Evolutionary conservation across 2,797 vertebrate genomes (phyloP).

Genomic region (Smutsia temminckii): DNA sequence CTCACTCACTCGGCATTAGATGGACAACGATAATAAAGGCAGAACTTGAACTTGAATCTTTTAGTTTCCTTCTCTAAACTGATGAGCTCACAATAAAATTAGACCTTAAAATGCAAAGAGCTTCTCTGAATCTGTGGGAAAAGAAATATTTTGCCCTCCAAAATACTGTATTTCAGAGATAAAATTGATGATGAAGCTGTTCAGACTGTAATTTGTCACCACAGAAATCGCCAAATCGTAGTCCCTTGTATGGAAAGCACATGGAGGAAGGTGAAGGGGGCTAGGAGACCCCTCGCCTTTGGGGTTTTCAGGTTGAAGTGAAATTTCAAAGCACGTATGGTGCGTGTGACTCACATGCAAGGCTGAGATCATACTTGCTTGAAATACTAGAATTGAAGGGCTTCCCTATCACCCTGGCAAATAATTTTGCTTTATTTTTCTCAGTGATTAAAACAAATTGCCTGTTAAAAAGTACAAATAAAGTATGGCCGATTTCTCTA

Average conservation of each 20-base stretch:
- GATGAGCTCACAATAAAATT: neutral
- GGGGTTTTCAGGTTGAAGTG: neutral
- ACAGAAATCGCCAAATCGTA: neutral
- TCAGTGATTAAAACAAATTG: neutral
- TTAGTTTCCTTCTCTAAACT: neutral
- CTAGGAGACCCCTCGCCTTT: fast-evolving
- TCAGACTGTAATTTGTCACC: neutral
- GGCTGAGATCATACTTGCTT: neutral
- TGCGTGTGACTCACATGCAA: neutral
- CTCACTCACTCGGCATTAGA: neutral
- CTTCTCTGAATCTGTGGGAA: neutral
- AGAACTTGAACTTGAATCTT: conserved; percentile 6
- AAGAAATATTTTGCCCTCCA: neutral
- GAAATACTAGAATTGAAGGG: neutral
- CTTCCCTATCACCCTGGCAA: neutral
- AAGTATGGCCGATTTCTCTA: neutral
- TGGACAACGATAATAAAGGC: neutral
- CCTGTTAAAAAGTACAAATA: neutral
- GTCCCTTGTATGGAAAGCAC: neutral
- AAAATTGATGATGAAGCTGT: neutral
- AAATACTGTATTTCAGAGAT: neutral
- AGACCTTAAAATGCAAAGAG: neutral
- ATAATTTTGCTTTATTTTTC: conserved; percentile 7
- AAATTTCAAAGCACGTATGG: neutral
- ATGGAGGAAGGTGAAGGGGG: neutral